Evolutionary conservation across 1,140 invertebrate species (phyloP).

Genomic region (Drosophila pectinifera): DNA sequence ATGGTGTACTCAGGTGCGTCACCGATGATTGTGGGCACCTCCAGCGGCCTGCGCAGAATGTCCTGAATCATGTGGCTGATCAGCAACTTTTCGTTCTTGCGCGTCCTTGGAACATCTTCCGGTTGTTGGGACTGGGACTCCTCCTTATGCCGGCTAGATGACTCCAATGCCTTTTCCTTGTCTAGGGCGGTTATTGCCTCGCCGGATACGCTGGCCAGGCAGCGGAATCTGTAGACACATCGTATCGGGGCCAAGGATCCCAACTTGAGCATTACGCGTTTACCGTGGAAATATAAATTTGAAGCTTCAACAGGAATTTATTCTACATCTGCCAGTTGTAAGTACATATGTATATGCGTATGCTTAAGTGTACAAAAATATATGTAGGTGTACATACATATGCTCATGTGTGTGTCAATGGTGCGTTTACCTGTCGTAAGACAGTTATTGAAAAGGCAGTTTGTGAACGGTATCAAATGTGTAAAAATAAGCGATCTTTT

Average conservation of each 20-base stretch:
- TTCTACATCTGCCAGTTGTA: constrained; percentile 54
- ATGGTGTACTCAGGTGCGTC: constrained; percentile 30
- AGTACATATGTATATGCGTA: constrained; percentile 23
- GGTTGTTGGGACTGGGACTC: not conserved
- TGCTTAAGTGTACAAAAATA: constrained; percentile 41
- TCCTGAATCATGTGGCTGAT: constrained; percentile 29
- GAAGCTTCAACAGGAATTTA: constrained; percentile 72
- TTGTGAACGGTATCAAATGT: constrained; percentile 10
- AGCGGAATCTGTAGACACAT: constrained; percentile 81
- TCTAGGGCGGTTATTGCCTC: constrained; percentile 7
- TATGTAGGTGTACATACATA: constrained; percentile 11
- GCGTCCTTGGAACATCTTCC: not conserved
- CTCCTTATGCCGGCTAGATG: not conserved
- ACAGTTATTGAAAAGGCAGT: constrained; percentile 37
- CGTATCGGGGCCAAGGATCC: constrained; percentile 85
- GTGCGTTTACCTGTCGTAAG: constrained; percentile 29
- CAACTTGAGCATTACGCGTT: constrained; percentile 30
- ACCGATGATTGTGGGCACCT: constrained; percentile 38
- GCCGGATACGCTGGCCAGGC: constrained; percentile 7
- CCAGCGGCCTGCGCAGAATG: constrained; percentile 25
- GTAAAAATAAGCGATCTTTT: not conserved
- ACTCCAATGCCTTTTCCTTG: constrained; percentile 1
- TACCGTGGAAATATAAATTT: constrained; percentile 10
- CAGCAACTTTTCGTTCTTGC: constrained; percentile 15
- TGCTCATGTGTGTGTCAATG: constrained; percentile 22